Evolutionary conservation across 2,888 invertebrate species (phyloP).

Genomic region (Marasmarcha lunaedactyla): DNA sequence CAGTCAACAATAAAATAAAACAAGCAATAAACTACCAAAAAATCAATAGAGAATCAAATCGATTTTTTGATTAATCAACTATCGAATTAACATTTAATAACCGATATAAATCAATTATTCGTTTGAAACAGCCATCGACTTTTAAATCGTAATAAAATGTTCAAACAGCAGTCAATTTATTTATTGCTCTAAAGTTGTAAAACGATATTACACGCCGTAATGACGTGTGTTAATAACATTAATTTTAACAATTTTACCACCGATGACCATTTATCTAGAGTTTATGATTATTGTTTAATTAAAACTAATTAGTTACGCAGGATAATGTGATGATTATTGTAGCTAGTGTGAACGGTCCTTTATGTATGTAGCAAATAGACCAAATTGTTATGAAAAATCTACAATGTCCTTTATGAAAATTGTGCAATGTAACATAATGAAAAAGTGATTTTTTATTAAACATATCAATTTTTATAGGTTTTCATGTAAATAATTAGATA

Average conservation of each 20-base stretch:
- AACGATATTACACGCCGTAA: conserved; percentile 66
- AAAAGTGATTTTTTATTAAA: no score
- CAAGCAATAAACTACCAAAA: no score
- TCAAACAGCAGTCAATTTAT: conserved; percentile 67
- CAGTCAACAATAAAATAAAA: no score
- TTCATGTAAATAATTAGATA: no score
- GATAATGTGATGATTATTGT: conserved; percentile 14
- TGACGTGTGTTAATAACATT: conserved; percentile 66
- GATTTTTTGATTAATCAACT: conserved; percentile 4
- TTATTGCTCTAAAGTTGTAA: conserved; percentile 68
- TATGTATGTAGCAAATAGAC: no score
- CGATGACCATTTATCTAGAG: conserved; percentile 49
- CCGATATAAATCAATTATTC: conserved; percentile 64
- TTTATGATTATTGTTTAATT: conserved; percentile 60
- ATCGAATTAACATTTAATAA: conserved; percentile 55
- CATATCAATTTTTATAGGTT: no score
- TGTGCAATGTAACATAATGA: no score
- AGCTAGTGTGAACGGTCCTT: background rate
- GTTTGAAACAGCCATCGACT: conserved; percentile 62
- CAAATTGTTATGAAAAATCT: no score
- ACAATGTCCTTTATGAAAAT: no score
- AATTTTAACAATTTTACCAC: conserved; percentile 59
- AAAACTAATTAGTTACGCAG: conserved; percentile 41
- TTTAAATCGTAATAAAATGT: conserved; percentile 69
- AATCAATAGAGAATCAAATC: no score